Evolutionary conservation across 2,888 invertebrate genomes (phyloP).

Genomic region (Acrocyrtus sp.): DNA sequence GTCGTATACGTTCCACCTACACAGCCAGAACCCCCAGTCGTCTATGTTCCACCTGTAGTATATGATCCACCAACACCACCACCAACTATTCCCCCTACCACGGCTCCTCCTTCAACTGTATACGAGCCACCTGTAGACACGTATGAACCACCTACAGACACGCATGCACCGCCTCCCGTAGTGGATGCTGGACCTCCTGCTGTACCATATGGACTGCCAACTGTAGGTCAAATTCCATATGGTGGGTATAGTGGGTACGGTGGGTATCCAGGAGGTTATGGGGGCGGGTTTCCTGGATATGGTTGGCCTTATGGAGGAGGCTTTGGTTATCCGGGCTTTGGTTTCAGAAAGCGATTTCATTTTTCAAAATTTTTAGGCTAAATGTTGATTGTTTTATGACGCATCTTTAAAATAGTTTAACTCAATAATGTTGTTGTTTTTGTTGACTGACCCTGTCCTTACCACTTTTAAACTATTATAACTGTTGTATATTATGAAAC

Average conservation of each 20-base stretch:
- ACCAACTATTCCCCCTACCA: too few species aligned
- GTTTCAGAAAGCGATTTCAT: slow-evolving; percentile 39
- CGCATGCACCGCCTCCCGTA: neutral
- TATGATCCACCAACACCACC: slow-evolving; percentile 9
- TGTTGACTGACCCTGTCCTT: slow-evolving; percentile 35
- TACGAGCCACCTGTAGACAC: slow-evolving; percentile 12
- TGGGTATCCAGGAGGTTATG: neutral
- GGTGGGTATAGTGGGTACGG: neutral
- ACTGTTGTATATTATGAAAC: too few species aligned
- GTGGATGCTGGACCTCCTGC: slow-evolving; percentile 3
- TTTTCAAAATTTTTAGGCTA: slow-evolving; percentile 30
- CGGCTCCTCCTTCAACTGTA: neutral
- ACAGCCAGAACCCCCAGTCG: slow-evolving; percentile 14
- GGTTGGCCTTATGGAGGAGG: neutral
- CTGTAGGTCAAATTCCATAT: neutral
- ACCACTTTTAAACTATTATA: neutral
- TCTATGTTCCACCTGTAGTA: slow-evolving; percentile 13
- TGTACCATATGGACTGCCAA: too few species aligned
- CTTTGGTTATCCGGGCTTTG: slow-evolving; percentile 15
- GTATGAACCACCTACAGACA: slow-evolving; percentile 10
- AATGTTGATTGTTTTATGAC: neutral
- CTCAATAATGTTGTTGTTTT: neutral
- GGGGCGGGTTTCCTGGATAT: neutral
- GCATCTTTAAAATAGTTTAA: neutral
- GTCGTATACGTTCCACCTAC: slow-evolving; percentile 6